phyloP scores from a whole-genome alignment of 1,140 invertebrate species.

The Hycleus phaleratus region DNA sequence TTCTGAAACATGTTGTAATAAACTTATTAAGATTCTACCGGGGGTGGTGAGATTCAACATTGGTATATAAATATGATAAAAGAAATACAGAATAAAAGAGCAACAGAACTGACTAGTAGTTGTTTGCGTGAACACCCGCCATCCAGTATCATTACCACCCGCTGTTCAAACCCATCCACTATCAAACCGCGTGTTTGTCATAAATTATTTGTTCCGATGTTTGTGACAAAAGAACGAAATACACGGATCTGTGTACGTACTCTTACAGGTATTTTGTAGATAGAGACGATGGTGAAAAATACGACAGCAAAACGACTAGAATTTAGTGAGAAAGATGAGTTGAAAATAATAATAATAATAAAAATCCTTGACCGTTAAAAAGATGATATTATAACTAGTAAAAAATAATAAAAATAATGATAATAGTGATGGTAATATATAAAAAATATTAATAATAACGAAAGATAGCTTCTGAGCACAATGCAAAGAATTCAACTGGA shows the following conservation, averaged over 20 bases:
- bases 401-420: conserved; percentile 1
- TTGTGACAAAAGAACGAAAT: conserved; percentile 25
- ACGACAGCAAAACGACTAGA: conserved; percentile 24
- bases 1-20: conserved; percentile 1
- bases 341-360: neutral
- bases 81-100: neutral
- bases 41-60: conserved; percentile 4
- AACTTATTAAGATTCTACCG: conserved; percentile 5
- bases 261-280: too few species aligned
- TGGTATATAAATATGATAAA: too few species aligned
- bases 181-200: conserved; percentile 20
- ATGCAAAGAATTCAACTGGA: conserved; percentile 30
- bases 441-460: conserved; percentile 21
- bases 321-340: conserved; percentile 14
- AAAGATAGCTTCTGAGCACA: conserved; percentile 26
- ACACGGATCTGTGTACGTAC: too few species aligned
- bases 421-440: neutral
- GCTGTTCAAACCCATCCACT: conserved; percentile 18
- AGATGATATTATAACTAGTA: neutral
- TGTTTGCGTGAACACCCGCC: conserved; percentile 15
- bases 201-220: conserved; percentile 24
- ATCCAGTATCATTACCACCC: conserved; percentile 8
- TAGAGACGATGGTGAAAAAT: conserved; percentile 17
- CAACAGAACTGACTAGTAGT: conserved; percentile 16
- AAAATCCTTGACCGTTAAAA: neutral